Conservation (phyloP, 2,113 vertebrate species). For the Manacus vitellinus region DNA sequence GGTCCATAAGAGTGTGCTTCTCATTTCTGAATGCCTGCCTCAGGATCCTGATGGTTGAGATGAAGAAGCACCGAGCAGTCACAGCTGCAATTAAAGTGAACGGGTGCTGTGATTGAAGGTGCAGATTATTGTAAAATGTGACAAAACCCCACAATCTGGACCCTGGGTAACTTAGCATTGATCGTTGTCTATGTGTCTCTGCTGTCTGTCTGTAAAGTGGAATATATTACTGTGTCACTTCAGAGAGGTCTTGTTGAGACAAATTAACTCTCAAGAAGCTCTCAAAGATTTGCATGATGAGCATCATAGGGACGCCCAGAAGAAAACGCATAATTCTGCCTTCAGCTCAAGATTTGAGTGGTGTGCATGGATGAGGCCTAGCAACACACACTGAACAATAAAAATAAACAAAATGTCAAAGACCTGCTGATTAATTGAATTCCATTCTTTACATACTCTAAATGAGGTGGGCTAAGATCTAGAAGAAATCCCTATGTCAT, state of each 20-base stretch:
- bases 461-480: neutral
- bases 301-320: neutral
- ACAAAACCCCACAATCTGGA: neutral
- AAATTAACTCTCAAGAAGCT: conserved; percentile 12
- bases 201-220: neutral
- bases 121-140: neutral
- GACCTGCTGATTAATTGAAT: neutral
- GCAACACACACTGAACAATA: neutral
- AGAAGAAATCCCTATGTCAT: neutral
- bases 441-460: neutral
- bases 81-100: neutral
- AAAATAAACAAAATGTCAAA: neutral
- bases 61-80: neutral
- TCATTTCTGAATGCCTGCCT: neutral
- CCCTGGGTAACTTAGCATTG: neutral
- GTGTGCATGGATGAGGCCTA: neutral
- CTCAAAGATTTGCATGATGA: neutral
- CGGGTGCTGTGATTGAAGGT: neutral
- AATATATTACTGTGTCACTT: neutral
- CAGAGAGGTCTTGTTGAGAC: neutral
- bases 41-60: neutral
- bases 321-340: conserved; percentile 12
- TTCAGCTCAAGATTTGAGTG: neutral
- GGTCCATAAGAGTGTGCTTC: neutral
- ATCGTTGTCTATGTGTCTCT: neutral